A percentile compares a stretch with the other conserved stretches of the same genome.
Conservation (phyloP, 1,140 invertebrate genomes). For the Campoletis sonorensis region DNA sequence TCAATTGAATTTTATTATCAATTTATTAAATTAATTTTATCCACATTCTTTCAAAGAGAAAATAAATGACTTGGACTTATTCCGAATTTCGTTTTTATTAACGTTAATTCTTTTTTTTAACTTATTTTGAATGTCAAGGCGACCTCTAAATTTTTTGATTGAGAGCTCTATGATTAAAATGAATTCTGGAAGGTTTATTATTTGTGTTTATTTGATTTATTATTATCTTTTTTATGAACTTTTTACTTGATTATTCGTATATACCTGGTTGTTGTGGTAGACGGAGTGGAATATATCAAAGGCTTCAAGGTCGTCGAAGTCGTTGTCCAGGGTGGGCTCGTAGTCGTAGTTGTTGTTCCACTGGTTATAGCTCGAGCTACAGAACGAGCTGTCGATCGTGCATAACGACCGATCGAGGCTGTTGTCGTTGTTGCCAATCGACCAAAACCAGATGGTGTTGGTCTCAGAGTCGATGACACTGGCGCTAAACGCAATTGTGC, state of each 20-base stretch:
- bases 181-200: too few relatives aligned
- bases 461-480: slow-evolving; percentile 50
- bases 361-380: slow-evolving; percentile 68
- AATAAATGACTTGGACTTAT: too few relatives aligned
- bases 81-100: too few relatives aligned
- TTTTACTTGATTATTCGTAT: neutral
- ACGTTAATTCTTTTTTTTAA: too few relatives aligned
- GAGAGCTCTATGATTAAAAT: too few relatives aligned
- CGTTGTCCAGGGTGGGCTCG: slow-evolving; percentile 57
- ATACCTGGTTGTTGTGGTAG: slow-evolving; percentile 46
- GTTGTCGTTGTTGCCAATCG: slow-evolving; percentile 61
- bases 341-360: slow-evolving; percentile 54
- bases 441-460: slow-evolving; percentile 57
- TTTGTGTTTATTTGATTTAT: too few relatives aligned
- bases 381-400: slow-evolving; percentile 69
- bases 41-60: too few relatives aligned
- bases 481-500: slow-evolving; percentile 66
- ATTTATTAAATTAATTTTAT: too few relatives aligned
- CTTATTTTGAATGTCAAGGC: too few relatives aligned
- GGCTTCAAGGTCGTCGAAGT: slow-evolving; percentile 57
- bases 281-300: slow-evolving; percentile 6
- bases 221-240: too few relatives aligned
- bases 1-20: too few relatives aligned
- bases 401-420: slow-evolving; percentile 66
- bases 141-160: too few relatives aligned